These are phyloP conservation scores for Spilogale gracilis DNA, from an alignment of 2,113 vertebrate species.

Conservation along the genomic window DNA sequence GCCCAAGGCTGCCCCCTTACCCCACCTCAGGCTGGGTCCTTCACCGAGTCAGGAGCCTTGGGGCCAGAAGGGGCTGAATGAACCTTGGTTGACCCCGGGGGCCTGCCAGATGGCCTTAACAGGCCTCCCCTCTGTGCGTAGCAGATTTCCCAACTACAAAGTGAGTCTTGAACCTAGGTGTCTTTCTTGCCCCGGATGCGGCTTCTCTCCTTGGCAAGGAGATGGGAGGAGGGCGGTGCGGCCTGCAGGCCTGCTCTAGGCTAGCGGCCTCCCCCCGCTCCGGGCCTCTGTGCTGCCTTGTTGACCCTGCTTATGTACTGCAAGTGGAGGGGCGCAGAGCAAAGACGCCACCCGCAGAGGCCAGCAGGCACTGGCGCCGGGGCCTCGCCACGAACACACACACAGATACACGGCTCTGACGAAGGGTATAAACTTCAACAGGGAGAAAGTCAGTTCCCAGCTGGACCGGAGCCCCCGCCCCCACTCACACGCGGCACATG, in stretches of 20 bases:
- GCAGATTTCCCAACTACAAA: not conserved
- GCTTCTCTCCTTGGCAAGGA: not conserved
- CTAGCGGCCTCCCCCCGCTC: not conserved
- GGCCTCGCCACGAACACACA: not conserved
- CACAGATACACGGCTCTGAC: not conserved
- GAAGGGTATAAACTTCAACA: constrained; percentile 33
- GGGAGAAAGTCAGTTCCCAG: constrained; percentile 21
- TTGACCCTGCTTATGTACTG: not conserved
- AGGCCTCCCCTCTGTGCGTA: not conserved
- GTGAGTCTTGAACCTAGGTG: not conserved
- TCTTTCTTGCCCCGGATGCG: accelerated
- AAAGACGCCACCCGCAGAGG: not conserved
- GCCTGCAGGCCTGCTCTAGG: accelerated
- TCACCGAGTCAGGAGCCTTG: not conserved
- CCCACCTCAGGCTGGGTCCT: not conserved
- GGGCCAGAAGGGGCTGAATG: not conserved
- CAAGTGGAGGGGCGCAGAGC: accelerated
- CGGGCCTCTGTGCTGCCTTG: not conserved
- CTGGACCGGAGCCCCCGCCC: not conserved
- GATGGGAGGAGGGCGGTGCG: accelerated
- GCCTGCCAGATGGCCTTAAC: not conserved
- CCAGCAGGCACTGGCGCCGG: not conserved
- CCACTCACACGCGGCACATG: not conserved
- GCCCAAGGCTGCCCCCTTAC: not conserved
- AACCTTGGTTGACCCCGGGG: not conserved